Percentiles rank a stretch among this genome's conserved stretches.
Evolutionary conservation across 2,113 vertebrate species (phyloP).

Genomic region (Dromas ardeola): DNA sequence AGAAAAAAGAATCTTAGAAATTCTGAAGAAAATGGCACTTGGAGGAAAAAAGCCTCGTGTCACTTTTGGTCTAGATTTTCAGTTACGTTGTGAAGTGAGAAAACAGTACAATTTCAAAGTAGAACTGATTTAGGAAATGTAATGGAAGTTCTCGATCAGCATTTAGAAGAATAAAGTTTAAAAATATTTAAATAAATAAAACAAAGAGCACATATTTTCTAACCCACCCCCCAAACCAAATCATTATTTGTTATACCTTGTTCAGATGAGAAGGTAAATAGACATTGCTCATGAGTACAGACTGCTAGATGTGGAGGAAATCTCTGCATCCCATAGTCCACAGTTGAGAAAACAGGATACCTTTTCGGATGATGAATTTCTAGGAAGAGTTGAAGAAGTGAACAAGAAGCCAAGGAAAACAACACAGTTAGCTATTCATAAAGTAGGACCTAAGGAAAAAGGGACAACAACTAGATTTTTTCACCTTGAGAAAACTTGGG

Average conservation of each 20-base stretch:
- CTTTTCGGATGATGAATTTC: neutral
- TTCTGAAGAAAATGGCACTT: neutral
- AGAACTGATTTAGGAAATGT: neutral
- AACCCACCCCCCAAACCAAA: neutral
- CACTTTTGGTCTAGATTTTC: neutral
- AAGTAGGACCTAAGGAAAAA: neutral
- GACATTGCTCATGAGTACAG: neutral
- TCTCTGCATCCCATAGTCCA: neutral
- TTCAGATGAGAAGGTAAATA: neutral
- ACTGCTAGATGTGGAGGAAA: neutral
- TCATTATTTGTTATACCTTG: rapidly evolving
- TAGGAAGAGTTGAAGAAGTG: neutral
- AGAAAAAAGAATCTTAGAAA: neutral
- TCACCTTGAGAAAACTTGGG: neutral
- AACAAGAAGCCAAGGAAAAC: neutral
- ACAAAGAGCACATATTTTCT: rapidly evolving
- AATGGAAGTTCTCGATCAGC: neutral
- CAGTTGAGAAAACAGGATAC: neutral
- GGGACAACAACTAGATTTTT: neutral
- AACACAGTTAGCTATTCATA: neutral
- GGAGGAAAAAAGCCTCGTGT: neutral
- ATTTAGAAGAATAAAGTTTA: neutral
- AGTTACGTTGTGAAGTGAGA: neutral
- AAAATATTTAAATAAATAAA: neutral
- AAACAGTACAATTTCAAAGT: neutral